Base-by-base conservation (phyloP, 1,140 invertebrate species). In the Orussus abietinus region DNA sequence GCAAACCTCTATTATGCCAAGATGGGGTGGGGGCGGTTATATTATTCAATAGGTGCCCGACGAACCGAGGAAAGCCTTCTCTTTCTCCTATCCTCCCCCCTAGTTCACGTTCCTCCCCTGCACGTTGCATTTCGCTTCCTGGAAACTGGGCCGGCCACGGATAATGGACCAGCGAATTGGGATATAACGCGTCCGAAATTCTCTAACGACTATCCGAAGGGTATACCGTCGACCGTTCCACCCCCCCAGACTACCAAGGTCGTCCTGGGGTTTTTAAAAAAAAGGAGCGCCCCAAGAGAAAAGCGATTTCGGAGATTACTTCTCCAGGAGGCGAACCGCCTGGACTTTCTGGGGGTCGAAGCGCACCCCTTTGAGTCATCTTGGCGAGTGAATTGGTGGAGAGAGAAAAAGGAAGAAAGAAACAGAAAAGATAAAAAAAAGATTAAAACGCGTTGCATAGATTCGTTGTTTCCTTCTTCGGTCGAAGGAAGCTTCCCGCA, bases 131-230 rank as follows among this genome's bases (percentile, higher is more conserved):
- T n/a, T n/a, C n/a, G n/a, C 38, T 69, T 69, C 62, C 58, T 29
- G 57, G 66, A 68, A 68, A 43, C 62, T 55, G 50, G 55, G 49
- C 53, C 57, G 48, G 55, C 64, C 59, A 57, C 53, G 29, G 51
- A 67, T 66, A 68, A 68, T 68, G 53, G 64, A 64, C 44, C 54
- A 39, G 49, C 38, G 57, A 66, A 71, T 66, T 63, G 57, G 65
- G 62, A 61, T 68, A 68, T 71, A 68, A 68, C 67, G 64, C 68
- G 64, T 69, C 59, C 62, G 59, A 69, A 70, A 72, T 70, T 68
- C 52, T 72, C 64, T 70, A 70, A 72, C 69, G 58, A 64, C 59
- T 57, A 60, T 59, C 57, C 62, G 55, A 64, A 66, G 61, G 62
- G 61, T 62, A 58, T n/a, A n/a, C n/a, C n/a, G n/a, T n/a, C n/a